phyloP scores from a whole-genome alignment of 1,140 invertebrate species.

The Zaprionus taronus region DNA sequence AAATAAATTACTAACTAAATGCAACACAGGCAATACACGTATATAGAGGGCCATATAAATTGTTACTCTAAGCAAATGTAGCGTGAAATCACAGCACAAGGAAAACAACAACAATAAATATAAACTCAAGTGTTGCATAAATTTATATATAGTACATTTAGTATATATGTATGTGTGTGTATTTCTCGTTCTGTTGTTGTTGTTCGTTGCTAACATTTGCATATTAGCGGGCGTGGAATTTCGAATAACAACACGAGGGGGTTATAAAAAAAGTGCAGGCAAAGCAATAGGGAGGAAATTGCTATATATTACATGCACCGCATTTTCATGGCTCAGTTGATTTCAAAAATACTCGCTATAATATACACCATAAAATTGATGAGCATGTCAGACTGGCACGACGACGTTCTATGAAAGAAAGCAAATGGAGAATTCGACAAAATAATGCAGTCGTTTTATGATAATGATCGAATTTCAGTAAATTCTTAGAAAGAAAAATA shows the following conservation, averaged over 20 bases:
- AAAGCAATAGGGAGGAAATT: slow-evolving; percentile 61
- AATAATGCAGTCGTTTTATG: neutral
- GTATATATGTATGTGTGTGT: neutral
- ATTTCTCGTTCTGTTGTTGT: slow-evolving; percentile 37
- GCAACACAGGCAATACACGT: slow-evolving; percentile 16
- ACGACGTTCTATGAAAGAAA: neutral
- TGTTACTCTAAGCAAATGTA: slow-evolving; percentile 58
- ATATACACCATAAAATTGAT: slow-evolving; percentile 45
- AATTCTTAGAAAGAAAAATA: neutral
- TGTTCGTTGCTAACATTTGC: slow-evolving; percentile 48
- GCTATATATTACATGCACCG: slow-evolving; percentile 71
- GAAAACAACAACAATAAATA: slow-evolving; percentile 43
- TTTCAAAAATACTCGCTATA: slow-evolving; percentile 54
- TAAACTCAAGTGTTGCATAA: slow-evolving; percentile 69
- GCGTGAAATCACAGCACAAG: slow-evolving; percentile 59
- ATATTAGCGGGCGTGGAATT: slow-evolving; percentile 56
- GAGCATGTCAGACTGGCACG: slow-evolving; percentile 26
- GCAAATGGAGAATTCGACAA: neutral
- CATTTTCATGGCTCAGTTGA: slow-evolving; percentile 73
- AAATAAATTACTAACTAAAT: slow-evolving; percentile 49
- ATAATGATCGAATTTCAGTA: neutral
- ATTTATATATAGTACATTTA: slow-evolving; percentile 51
- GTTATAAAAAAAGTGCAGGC: slow-evolving; percentile 44
- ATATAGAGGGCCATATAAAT: slow-evolving; percentile 46
- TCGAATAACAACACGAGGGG: slow-evolving; percentile 33